Evolutionary conservation across 2,113 vertebrate species (phyloP), one percentile per base, ranked within the genome.

Genomic region (Cottus gobio): DNA sequence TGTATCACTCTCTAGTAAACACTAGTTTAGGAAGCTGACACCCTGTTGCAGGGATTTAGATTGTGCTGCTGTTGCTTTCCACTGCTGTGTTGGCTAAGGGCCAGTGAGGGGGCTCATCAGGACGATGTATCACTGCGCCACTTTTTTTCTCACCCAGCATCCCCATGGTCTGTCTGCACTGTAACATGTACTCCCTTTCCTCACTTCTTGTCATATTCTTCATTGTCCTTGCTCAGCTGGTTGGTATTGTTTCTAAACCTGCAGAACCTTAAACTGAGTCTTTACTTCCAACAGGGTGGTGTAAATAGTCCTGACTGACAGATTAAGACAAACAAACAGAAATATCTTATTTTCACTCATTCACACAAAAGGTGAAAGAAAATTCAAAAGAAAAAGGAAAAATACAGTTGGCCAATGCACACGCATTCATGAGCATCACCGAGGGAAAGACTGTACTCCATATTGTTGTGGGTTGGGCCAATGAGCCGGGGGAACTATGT

Each of bases 371-470:
- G 39, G 44, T 26, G 76, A 80, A 83, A 65, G 7, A 60, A 80
- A 42, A 82, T 66, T 73, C 16, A 62, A 73, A 73, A 82, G 44
- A 36, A 70, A 85, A 71, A 22, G 34, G 6, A 54, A 77, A 79
- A 80, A 82, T 34, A 63, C 60, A 79, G 60, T 37, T 87, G 58
- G 44, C 76, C 36, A 87, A 76, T 86, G 80, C 86, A 92, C 58
- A 77, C 5, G 16, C 75, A 87, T 81, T 83, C 82, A 88, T 79
- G 73, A 87, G 86, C 91, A 89, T 79, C 76, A 84, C 75, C 52
- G 57, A 79, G 84, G 89, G 80, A 87, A 91, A 77, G 69, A 78
- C 52, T 64, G 56, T 42, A 63, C 87, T 93, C 87, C 89, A 91
- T 91, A 93, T 90, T 90, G 90, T 90, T 91, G 74, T 79, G 61